Evolutionary conservation across 1,140 invertebrate genomes (phyloP), one percentile per base, ranked within the genome.

Genomic region (Leguminivora glycinivorella): DNA sequence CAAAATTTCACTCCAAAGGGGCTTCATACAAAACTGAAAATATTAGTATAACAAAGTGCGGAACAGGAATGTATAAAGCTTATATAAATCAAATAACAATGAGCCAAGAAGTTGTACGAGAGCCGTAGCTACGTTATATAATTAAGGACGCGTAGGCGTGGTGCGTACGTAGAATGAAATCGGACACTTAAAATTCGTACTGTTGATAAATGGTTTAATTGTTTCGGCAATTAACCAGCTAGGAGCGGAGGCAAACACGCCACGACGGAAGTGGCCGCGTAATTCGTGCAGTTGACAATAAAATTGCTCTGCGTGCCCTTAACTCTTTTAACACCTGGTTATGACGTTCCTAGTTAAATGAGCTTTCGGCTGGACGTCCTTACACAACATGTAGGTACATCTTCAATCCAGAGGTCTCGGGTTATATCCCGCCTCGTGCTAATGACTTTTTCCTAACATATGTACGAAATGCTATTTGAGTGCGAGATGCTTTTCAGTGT

Each of bases 131-230:
- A 73, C 75, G 68, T 81, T 71, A 82, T 81, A 81, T 82, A 79
- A 83, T 82, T 76, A 83, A 75, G 73, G 70, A 75, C 71, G 69
- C 75, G 78, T 67, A 69, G 75, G 76, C 72, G 79, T 73, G 83
- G 71, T 72, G 69, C 70, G 71, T 71, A 72, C 71, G 72, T 75
- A 71, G 66, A 79, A 80, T 76, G 83, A 79, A 88, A 88, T 83
- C 85, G 77, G 82, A 88, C 83, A 84, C 83, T 87, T 88, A 84
- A 82, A 85, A 84, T 86, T 87, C 78, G 81, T 85, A 80, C 82
- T 84, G 84, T 86, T 89, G 85, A 88, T 89, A 84, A 84, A 87
- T 81, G 82, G 78, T 84, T 80, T 85, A 89, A 89, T 88, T 89
- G 85, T 89, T 85, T 84, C 83, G 80, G 84, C 87, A 84, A 88